These are phyloP conservation scores for Amiota communis DNA, from an alignment of 2,888 invertebrate species.

Conservation along the genomic window DNA sequence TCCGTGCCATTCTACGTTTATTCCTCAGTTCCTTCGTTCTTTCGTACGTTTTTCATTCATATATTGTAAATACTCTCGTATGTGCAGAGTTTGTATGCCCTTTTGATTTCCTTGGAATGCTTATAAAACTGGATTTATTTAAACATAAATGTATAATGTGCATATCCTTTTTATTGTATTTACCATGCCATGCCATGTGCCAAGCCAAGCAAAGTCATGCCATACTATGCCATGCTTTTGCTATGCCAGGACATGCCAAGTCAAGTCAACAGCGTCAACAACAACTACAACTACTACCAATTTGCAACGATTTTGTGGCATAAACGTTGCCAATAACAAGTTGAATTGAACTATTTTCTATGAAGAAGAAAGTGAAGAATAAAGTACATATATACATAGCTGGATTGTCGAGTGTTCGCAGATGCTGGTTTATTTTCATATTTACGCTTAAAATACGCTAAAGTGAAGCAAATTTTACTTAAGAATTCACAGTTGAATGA, in stretches of 20 bases:
- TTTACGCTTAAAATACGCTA: constrained; percentile 9
- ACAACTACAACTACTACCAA: not conserved
- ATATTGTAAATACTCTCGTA: not conserved
- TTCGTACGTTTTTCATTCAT: not conserved
- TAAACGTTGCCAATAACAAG: constrained; percentile 13
- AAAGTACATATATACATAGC: not conserved
- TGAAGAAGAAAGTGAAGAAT: constrained; percentile 5
- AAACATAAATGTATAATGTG: constrained; percentile 23
- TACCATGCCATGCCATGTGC: constrained; percentile 2
- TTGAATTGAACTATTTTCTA: not conserved
- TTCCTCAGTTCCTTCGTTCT: not conserved
- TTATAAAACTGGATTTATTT: constrained; percentile 25
- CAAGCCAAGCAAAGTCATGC: not conserved
- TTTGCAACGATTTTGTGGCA: constrained; percentile 24
- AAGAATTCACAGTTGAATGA: constrained; percentile 26
- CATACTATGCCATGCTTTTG: not conserved
- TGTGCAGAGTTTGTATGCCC: not conserved
- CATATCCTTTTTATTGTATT: constrained; percentile 25
- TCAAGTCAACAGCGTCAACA: constrained; percentile 12
- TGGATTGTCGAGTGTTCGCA: not conserved
- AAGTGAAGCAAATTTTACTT: constrained; percentile 40
- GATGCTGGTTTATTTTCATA: constrained; percentile 14
- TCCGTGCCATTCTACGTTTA: not conserved
- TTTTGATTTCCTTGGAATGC: not conserved
- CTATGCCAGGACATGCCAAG: constrained; percentile 3